A percentile compares a stretch with the other conserved stretches of the same genome.
These are phyloP conservation scores for Probaryconus sp. DNA, from an alignment of 1,140 invertebrate genomes.

Conservation along the genomic window DNA sequence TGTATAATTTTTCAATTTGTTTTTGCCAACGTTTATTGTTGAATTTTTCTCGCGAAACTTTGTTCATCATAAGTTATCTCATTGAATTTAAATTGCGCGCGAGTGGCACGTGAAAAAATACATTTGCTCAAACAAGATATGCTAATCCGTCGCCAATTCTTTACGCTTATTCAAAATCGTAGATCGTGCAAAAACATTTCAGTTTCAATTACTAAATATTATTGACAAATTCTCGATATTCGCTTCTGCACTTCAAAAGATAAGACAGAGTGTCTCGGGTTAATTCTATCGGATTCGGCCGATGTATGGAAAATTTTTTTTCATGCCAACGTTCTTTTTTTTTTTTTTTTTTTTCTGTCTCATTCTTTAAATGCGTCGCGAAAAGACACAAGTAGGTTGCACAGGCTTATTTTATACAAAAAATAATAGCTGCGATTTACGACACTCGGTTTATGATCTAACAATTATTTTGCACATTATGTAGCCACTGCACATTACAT, in stretches of 20 bases:
- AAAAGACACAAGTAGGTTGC: no score
- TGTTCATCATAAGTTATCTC: no score
- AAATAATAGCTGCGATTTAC: no score
- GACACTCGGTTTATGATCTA: no score
- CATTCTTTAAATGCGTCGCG: no score
- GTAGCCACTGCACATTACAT: no score
- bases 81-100: neutral
- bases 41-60: no score
- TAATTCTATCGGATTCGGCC: neutral
- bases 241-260: constrained; percentile 5
- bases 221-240: neutral
- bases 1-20: constrained; percentile 10
- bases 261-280: neutral
- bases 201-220: constrained; percentile 5
- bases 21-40: no score
- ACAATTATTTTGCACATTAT: no score
- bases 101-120: neutral
- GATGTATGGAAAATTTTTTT: neutral
- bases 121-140: constrained; percentile 9
- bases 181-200: neutral
- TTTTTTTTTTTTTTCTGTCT: no score
- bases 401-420: no score
- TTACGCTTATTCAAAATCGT: neutral
- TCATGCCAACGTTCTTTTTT: neutral
- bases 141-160: neutral